phyloP scores from a whole-genome alignment of 2,113 vertebrate species.

The Xiphorhynchus elegans region DNA sequence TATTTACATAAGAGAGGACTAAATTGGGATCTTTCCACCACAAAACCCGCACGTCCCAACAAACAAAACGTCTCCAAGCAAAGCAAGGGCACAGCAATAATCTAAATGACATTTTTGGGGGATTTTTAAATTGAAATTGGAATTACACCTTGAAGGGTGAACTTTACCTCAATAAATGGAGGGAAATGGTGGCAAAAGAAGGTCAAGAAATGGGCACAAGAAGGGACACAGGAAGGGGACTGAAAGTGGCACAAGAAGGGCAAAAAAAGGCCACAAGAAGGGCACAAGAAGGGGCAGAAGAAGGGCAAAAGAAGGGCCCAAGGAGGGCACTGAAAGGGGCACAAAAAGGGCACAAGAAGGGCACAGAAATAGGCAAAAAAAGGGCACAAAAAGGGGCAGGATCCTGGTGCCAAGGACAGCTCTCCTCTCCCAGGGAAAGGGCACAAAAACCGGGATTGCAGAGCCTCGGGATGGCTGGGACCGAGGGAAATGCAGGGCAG shows the following conservation, averaged over 20 bases:
- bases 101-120: not conserved
- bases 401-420: not conserved
- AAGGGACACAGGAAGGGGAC: too few species aligned
- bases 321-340: too few species aligned
- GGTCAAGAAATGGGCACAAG: too few species aligned
- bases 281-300: too few species aligned
- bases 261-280: too few species aligned
- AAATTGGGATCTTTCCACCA: not conserved
- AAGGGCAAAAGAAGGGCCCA: too few species aligned
- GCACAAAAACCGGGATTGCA: not conserved
- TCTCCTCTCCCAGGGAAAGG: not conserved
- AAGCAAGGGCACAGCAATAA: not conserved
- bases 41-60: not conserved
- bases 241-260: too few species aligned
- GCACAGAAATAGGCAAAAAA: too few species aligned
- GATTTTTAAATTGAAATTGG: not conserved
- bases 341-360: too few species aligned
- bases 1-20: not conserved
- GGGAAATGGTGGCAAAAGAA: not conserved
- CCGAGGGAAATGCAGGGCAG: too few species aligned
- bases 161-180: not conserved
- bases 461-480: not conserved
- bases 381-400: too few species aligned
- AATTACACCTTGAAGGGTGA: not conserved
- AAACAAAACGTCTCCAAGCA: not conserved